phyloP scores from a whole-genome alignment of 2,888 invertebrate species.

The Caenorhabditis sulstoni region DNA sequence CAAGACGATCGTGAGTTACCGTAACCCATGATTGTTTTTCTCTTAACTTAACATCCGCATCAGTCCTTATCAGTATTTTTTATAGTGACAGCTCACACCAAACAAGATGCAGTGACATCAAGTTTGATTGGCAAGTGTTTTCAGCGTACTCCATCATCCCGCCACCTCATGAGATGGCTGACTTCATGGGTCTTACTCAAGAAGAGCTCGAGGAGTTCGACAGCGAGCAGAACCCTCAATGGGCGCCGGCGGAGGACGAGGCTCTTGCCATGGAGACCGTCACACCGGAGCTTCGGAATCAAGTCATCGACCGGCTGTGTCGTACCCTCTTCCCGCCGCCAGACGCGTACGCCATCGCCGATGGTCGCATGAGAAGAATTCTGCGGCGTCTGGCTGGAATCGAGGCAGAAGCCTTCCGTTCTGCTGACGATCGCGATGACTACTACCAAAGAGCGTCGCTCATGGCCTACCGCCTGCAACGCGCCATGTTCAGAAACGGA shows the following conservation, averaged over 20 bases:
- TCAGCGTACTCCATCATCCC: slow-evolving; percentile 37
- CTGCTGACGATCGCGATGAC: slow-evolving; percentile 19
- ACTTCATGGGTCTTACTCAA: slow-evolving; percentile 27
- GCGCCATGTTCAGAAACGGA: slow-evolving; percentile 16
- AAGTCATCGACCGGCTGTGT: slow-evolving; percentile 14
- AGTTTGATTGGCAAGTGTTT: slow-evolving; percentile 1
- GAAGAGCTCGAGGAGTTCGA: slow-evolving; percentile 30
- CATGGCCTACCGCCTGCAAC: slow-evolving; percentile 19
- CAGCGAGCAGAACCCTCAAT: slow-evolving; percentile 11
- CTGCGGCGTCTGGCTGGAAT: slow-evolving; percentile 7
- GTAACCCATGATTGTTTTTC: too few relatives aligned
- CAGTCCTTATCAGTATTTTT: too few relatives aligned
- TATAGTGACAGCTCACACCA: neutral
- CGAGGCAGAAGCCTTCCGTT: slow-evolving; percentile 11
- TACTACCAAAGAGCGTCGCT: slow-evolving; percentile 28
- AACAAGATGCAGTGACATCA: neutral
- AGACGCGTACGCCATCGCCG: slow-evolving; percentile 14
- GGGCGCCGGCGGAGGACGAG: neutral
- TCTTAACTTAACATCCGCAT: too few relatives aligned
- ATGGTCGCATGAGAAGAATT: slow-evolving; percentile 34
- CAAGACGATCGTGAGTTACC: slow-evolving; percentile 22
- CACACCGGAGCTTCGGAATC: neutral
- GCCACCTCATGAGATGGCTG: slow-evolving; percentile 16
- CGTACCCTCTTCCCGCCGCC: slow-evolving; percentile 38
- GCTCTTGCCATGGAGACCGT: neutral